Conservation (phyloP, 1,140 invertebrate species). For the Sinella curviseta region DNA sequence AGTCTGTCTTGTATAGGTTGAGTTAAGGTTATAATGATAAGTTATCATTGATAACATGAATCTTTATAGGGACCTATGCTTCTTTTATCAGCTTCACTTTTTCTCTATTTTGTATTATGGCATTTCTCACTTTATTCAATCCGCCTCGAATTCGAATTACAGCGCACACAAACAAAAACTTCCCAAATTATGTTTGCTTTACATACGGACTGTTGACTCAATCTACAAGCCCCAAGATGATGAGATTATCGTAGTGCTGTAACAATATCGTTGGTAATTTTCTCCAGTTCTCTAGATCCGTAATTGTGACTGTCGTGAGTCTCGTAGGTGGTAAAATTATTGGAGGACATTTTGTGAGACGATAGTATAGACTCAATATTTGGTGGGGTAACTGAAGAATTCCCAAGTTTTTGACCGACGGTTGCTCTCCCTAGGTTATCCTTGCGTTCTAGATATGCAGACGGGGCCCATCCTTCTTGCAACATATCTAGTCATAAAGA, state of each 20-base stretch:
- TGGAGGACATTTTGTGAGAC: neutral
- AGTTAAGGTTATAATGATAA: too few relatives aligned
- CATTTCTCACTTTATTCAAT: too few relatives aligned
- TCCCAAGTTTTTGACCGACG: neutral
- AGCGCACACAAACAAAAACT: too few relatives aligned
- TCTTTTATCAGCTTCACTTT: too few relatives aligned
- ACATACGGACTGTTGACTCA: neutral
- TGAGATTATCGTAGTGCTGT: neutral
- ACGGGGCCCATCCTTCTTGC: slow-evolving; percentile 86
- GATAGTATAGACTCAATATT: neutral
- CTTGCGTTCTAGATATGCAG: slow-evolving; percentile 82
- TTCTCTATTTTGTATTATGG: too few relatives aligned
- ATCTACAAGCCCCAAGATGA: neutral
- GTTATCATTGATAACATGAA: too few relatives aligned
- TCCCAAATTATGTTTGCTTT: too few relatives aligned
- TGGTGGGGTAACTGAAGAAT: neutral
- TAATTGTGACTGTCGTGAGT: neutral
- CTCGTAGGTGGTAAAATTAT: neutral
- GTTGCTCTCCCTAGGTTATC: slow-evolving; percentile 60
- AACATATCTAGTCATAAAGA: neutral
- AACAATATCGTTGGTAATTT: slow-evolving; percentile 14
- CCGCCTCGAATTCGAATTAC: too few relatives aligned
- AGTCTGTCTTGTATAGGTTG: too few relatives aligned
- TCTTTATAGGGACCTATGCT: too few relatives aligned
- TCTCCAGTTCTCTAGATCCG: neutral